These are phyloP conservation scores for Pseudomyrmex flavicornis DNA, from an alignment of 1,140 invertebrate species.

Conservation along the genomic window DNA sequence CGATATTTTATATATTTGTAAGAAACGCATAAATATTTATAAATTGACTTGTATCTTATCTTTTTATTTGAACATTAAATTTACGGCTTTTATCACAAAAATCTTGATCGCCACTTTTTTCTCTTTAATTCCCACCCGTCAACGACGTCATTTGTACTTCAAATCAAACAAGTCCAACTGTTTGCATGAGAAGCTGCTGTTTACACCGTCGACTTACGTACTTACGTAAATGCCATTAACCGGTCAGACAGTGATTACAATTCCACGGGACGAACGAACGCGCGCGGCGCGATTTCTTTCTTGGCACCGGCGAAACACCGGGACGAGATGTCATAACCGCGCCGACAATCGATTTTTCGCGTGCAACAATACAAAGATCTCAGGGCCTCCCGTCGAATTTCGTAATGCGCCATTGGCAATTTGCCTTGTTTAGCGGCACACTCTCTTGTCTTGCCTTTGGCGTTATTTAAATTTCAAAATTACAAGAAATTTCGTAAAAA, in stretches of 20 bases:
- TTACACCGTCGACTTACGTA: constrained; percentile 43
- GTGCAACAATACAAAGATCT: constrained; percentile 28
- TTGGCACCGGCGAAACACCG: constrained; percentile 39
- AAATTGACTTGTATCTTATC: background rate
- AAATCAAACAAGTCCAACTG: constrained; percentile 1
- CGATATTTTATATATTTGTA: too few relatives aligned
- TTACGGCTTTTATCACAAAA: background rate
- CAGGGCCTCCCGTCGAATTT: constrained; percentile 13
- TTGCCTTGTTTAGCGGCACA: constrained; percentile 8
- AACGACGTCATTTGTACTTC: background rate
- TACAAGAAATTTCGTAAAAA: background rate
- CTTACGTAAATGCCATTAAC: constrained; percentile 52
- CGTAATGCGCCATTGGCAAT: constrained; percentile 40
- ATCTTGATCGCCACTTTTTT: background rate
- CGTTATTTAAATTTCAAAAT: constrained; percentile 17
- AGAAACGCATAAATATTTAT: background rate
- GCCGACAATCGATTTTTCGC: constrained; percentile 27
- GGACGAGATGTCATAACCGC: constrained; percentile 13
- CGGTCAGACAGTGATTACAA: constrained; percentile 23
- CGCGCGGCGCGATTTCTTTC: constrained; percentile 20
- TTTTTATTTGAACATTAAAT: too few relatives aligned
- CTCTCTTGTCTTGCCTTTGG: background rate
- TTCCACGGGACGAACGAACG: constrained; percentile 24
- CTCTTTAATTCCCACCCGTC: constrained; percentile 21
- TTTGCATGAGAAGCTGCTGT: constrained; percentile 48